Percentiles rank a stretch among this genome's conserved stretches.
Conservation (phyloP, 1,140 invertebrate species). For the Luehdorfia chinensis region DNA sequence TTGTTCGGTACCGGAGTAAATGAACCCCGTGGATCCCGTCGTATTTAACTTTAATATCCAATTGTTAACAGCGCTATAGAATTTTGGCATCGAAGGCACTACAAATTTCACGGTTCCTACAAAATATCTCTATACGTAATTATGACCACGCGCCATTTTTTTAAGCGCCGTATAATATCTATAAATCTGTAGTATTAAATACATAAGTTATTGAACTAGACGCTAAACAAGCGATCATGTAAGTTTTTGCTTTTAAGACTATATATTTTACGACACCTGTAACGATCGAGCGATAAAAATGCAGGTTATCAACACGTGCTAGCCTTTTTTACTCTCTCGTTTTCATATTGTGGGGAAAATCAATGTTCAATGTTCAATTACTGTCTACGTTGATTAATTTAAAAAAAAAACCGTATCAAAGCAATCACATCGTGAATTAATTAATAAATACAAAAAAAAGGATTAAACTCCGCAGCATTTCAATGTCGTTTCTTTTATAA, state of each 20-base stretch:
- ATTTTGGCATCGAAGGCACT: too few relatives aligned
- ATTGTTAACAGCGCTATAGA: too few relatives aligned
- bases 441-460: conserved; percentile 8
- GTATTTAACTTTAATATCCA: conserved; percentile 4
- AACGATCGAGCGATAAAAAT: conserved; percentile 1
- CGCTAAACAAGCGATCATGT: background rate
- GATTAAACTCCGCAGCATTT: conserved; percentile 7
- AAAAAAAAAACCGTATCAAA: conserved; percentile 12
- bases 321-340: conserved; percentile 3
- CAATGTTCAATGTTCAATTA: conserved; percentile 15
- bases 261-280: background rate
- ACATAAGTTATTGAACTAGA: background rate
- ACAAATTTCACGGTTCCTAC: too few relatives aligned
- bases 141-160: too few relatives aligned
- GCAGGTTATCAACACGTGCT: conserved; percentile 5
- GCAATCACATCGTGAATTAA: conserved; percentile 8
- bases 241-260: background rate
- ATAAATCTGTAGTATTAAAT: too few relatives aligned
- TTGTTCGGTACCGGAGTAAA: conserved; percentile 11
- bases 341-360: conserved; percentile 1
- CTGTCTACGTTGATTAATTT: conserved; percentile 7
- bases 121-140: too few relatives aligned
- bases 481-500: conserved; percentile 2
- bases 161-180: too few relatives aligned
- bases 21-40: background rate